phyloP scores from a whole-genome alignment of 2,888 invertebrate species.

The Cepaea hortensis region DNA sequence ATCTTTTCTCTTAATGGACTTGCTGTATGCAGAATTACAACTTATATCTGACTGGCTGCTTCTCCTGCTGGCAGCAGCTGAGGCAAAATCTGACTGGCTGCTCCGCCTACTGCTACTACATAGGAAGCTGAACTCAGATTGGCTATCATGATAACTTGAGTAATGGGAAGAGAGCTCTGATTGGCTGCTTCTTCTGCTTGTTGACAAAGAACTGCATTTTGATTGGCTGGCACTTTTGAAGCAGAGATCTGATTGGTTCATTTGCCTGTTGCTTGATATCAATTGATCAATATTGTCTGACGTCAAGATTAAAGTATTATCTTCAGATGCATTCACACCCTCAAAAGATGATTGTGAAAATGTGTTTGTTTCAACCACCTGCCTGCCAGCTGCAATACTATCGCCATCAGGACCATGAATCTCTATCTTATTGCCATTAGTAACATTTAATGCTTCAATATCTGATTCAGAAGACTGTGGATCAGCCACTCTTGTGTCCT shows the following conservation, averaged over 20 bases:
- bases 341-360: neutral
- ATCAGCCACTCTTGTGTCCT: neutral
- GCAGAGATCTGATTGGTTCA: conserved; percentile 40
- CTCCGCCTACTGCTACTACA: conserved; percentile 17
- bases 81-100: conserved; percentile 43
- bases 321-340: neutral
- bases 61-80: conserved; percentile 35
- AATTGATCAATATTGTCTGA: neutral
- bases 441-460: neutral
- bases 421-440: neutral
- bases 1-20: neutral
- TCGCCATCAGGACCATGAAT: neutral
- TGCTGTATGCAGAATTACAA: neutral
- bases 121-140: conserved; percentile 28
- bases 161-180: conserved; percentile 6
- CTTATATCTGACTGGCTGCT: conserved; percentile 37
- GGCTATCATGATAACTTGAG: conserved; percentile 24
- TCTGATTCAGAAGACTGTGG: neutral
- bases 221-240: conserved; percentile 33
- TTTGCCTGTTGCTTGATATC: conserved; percentile 13
- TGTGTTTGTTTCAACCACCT: too few relatives aligned
- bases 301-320: neutral
- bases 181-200: conserved; percentile 28
- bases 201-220: conserved; percentile 8
- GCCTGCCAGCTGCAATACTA: neutral